phyloP scores from a whole-genome alignment of 1,140 invertebrate species.

The Pogonomyrmex californicus region DNA sequence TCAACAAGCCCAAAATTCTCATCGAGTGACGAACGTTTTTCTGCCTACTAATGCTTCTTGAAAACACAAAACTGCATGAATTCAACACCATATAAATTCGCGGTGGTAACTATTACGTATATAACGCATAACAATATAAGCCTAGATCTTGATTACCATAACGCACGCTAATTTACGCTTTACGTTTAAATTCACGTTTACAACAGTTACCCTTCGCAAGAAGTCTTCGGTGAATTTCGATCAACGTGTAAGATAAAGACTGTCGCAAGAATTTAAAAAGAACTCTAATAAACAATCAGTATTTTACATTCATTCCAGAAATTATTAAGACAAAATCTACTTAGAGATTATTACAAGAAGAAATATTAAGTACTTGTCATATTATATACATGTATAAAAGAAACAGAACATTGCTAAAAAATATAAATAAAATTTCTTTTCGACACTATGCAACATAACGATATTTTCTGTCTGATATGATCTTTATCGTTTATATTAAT shows the following conservation, averaged over 20 bases:
- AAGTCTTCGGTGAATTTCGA: constrained; percentile 9
- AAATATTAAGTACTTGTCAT: not conserved
- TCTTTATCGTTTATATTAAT: constrained; percentile 70
- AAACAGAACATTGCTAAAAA: not conserved
- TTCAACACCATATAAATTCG: constrained; percentile 51
- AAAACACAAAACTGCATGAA: constrained; percentile 8
- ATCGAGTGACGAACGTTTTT: constrained; percentile 3
- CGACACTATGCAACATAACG: constrained; percentile 35
- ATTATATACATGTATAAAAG: constrained; percentile 5
- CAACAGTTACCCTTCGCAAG: constrained; percentile 11
- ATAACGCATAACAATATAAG: constrained; percentile 21
- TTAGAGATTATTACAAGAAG: not conserved
- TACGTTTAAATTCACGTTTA: constrained; percentile 8
- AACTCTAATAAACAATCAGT: constrained; percentile 4
- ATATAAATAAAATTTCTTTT: constrained; percentile 43
- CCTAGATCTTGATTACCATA: constrained; percentile 34
- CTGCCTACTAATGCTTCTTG: constrained; percentile 68
- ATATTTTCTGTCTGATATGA: constrained; percentile 64
- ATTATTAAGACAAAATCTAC: not conserved
- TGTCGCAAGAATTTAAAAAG: not conserved
- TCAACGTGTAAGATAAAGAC: constrained; percentile 49
- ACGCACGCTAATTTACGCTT: constrained; percentile 8
- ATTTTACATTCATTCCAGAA: not conserved
- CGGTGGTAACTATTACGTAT: constrained; percentile 20
- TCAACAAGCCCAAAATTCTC: constrained; percentile 61